Base-by-base conservation (phyloP, 2,797 vertebrate genomes). In the Podarcis siculus region DNA sequence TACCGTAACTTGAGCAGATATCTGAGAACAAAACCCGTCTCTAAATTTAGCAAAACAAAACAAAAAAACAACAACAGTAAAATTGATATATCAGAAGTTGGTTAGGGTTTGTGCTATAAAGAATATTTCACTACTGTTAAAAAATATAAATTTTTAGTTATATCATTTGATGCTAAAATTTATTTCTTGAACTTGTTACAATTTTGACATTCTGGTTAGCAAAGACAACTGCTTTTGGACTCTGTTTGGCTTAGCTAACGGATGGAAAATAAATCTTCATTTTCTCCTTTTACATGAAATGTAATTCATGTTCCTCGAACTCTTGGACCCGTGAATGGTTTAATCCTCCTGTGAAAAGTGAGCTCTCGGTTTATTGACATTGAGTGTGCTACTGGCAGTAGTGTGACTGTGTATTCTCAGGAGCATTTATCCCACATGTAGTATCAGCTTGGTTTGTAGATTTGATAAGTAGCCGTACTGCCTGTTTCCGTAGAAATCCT, bases 191-290 rank as follows among this genome's bases (percentile, higher is more conserved):
- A 96, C 95, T 89, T 96, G 90, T 95, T 95, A 90, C 94, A 69
- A 95, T 95, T 95, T 95, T 95, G 92, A 94, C 93, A 86, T 92
- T 93, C 84, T 95, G 82, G 19, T 96, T 95, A 89, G 87, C 93
- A 96, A 89, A 92, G 94, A 94, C 89, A 94, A 92, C 93, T 95
- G 96, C 83, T 93, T 95, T 94, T 90, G 92, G 92, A 90, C 91
- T 87, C 92, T 93, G 94, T 92, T 93, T 91, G 73, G 88, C 89
- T 96, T 81, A 91, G 95, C 86, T 92, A 90, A 92, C 95, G 94
- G 97, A 95, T 94, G 96, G 97, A 96, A 97, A 96, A 94, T 94
- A 96, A 97, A 96, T 97, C 97, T 97, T 97, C 97, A 97, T 96
- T 97, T 97, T 97, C 97, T 97, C 96, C 96, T 95, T 86, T 15